A percentile compares a stretch with the other conserved stretches of the same genome.
Evolutionary conservation across 2,888 invertebrate species (phyloP).

Genomic region (Psylliodes chrysocephalus): DNA sequence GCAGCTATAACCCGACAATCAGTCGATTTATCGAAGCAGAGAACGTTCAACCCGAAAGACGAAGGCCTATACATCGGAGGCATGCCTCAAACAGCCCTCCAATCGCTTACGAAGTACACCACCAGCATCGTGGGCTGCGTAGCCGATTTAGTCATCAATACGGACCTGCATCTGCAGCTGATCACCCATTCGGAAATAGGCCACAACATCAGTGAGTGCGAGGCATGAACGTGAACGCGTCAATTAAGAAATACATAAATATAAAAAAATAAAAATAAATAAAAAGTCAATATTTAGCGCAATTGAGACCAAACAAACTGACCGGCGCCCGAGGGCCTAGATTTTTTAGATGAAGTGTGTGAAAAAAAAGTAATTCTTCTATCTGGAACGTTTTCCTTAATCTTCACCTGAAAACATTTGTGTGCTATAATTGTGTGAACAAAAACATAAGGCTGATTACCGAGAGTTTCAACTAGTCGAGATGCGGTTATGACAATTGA

Average conservation of each 20-base stretch:
- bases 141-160: slow-evolving; percentile 70
- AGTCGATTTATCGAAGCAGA: slow-evolving; percentile 72
- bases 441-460: slow-evolving; percentile 60
- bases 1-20: slow-evolving; percentile 83
- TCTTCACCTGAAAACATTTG: slow-evolving; percentile 45
- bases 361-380: slow-evolving; percentile 42
- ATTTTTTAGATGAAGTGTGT: slow-evolving; percentile 39
- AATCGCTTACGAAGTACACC: slow-evolving; percentile 65
- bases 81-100: slow-evolving; percentile 59
- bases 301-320: slow-evolving; percentile 42
- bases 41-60: slow-evolving; percentile 74
- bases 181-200: slow-evolving; percentile 67
- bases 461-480: slow-evolving; percentile 43
- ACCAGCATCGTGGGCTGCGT: slow-evolving; percentile 72
- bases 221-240: slow-evolving; percentile 48
- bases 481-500: slow-evolving; percentile 45
- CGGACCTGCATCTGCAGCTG: slow-evolving; percentile 68
- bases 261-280: too few relatives aligned
- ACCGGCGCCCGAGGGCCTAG: slow-evolving; percentile 39
- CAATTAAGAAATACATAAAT: slow-evolving; percentile 20
- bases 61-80: slow-evolving; percentile 88
- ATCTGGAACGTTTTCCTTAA: slow-evolving; percentile 35
- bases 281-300: slow-evolving; percentile 47
- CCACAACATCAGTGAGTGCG: slow-evolving; percentile 63
- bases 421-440: slow-evolving; percentile 57